Base-by-base conservation (phyloP, 2,888 invertebrate species). In the Stenolophus ochropezus region DNA sequence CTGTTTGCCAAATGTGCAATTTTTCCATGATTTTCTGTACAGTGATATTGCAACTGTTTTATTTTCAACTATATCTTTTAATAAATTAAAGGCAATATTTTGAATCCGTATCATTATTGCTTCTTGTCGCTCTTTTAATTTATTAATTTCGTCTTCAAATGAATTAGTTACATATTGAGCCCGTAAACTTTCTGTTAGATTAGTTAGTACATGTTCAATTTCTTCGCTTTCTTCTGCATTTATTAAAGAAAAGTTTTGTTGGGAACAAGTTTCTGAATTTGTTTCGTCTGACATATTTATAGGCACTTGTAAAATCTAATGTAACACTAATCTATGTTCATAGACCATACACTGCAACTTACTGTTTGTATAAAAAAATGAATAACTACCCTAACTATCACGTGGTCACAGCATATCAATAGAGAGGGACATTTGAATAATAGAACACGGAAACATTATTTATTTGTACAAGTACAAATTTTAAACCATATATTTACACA, bases 1-100 rank as follows among this genome's bases (percentile, higher is more conserved):
- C 92, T 90, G 89, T 84, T 91, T 90, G 83, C 90, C 87, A 84
- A 91, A 91, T 83, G 90, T 87, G 83, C 91, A 92, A 84, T 92
- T 92, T 82, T 90, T 90, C 90, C 91, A 91, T 16, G 90, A 84
- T 82, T 86, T 88, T 85, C 90, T 91, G 84, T 91, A 91, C 85
- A 84, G 82, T 23, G 83, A 78, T 27, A 79, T 82, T 21, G 87
- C 83, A 74, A 49, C 61, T 0, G 85, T 85, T 2, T 73, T 81
- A 0, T 84, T 83, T 21, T 89, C 89, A 14, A 90, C 89, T 75
- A 89, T 88, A 85, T 87, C 89, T 65, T 91, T 90, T 14, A 91
- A 83, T 18, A 87, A 87, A 8, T 89, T 86, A 11, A 84, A 85
- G 18, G 92, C 87, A 83, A 91, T 89, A 1, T 87, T 86, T 86